These are phyloP conservation scores for Danio albolineatus DNA, from an alignment of 2,797 vertebrate species.

Conservation along the genomic window DNA sequence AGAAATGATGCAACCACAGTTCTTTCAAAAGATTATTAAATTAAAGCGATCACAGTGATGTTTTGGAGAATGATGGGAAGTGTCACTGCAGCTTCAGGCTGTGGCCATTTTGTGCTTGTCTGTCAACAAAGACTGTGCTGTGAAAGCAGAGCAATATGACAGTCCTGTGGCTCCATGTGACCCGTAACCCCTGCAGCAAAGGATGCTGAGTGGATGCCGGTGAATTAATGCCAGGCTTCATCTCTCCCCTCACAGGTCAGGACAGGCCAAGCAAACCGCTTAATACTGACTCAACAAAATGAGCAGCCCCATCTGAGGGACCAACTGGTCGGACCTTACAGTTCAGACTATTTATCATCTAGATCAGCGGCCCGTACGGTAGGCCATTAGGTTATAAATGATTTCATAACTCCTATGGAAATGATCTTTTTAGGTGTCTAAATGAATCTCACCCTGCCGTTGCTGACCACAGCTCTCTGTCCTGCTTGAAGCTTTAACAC, in stretches of 20 bases:
- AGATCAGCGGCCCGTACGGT: neutral
- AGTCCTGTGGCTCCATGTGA: conserved; percentile 52
- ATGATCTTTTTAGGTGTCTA: neutral
- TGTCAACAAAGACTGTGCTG: conserved; percentile 69
- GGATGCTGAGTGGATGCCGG: conserved; percentile 32
- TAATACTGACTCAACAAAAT: conserved; percentile 42
- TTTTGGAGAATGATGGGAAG: conserved; percentile 64
- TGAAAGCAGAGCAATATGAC: conserved; percentile 54
- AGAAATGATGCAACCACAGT: neutral
- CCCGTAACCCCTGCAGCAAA: conserved; percentile 65
- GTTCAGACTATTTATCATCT: conserved; percentile 45
- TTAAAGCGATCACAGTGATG: neutral
- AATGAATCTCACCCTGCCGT: conserved; percentile 87
- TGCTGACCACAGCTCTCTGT: conserved; percentile 87
- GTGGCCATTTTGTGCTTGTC: conserved; percentile 62
- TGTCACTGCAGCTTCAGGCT: conserved; percentile 68
- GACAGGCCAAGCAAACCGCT: conserved; percentile 16
- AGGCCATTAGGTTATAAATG: conserved; percentile 29
- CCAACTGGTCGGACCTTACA: conserved; percentile 15
- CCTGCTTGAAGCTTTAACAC: conserved; percentile 88
- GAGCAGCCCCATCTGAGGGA: neutral
- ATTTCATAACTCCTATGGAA: conserved; percentile 19
- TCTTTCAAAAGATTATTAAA: neutral
- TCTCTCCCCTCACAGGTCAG: conserved; percentile 29
- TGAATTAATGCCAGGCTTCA: conserved; percentile 25